Conservation (phyloP, 2,888 invertebrate genomes). For the Temnothorax unifasciatus region DNA sequence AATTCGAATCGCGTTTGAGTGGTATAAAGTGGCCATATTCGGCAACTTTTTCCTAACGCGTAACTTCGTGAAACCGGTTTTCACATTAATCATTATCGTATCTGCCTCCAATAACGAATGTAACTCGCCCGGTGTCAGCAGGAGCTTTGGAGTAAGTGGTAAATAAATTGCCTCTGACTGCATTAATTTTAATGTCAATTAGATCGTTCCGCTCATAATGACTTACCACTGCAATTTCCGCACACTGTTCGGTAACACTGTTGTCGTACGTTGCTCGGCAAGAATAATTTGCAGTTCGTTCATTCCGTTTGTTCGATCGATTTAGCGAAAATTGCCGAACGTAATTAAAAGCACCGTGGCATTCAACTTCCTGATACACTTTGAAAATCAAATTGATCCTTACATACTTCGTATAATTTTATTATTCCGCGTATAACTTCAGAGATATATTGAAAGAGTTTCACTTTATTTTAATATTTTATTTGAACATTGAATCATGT, state of each 20-base stretch:
- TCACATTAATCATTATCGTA: slow-evolving; percentile 80
- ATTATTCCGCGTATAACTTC: background rate
- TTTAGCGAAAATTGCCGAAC: slow-evolving; percentile 26
- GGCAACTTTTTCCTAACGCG: slow-evolving; percentile 73
- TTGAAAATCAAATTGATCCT: slow-evolving; percentile 9
- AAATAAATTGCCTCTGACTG: slow-evolving; percentile 78
- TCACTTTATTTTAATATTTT: background rate
- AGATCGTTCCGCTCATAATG: slow-evolving; percentile 73
- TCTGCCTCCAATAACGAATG: slow-evolving; percentile 76
- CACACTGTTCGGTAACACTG: slow-evolving; percentile 44
- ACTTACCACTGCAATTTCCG: slow-evolving; percentile 64
- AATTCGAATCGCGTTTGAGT: slow-evolving; percentile 66
- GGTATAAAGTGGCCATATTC: slow-evolving; percentile 71
- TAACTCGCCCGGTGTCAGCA: slow-evolving; percentile 70
- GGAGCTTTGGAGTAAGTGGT: slow-evolving; percentile 74
- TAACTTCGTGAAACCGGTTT: slow-evolving; percentile 74
- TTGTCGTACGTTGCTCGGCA: slow-evolving; percentile 19
- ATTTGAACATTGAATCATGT: background rate
- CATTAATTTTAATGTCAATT: slow-evolving; percentile 80
- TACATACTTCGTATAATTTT: background rate
- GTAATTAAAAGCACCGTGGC: slow-evolving; percentile 19
- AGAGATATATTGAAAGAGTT: background rate
- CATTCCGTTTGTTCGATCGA: slow-evolving; percentile 1
- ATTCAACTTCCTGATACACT: slow-evolving; percentile 15
- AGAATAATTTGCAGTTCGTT: slow-evolving; percentile 30